These are phyloP conservation scores for Trinectes maculatus DNA, from an alignment of 2,113 vertebrate genomes.

Conservation along the genomic window DNA sequence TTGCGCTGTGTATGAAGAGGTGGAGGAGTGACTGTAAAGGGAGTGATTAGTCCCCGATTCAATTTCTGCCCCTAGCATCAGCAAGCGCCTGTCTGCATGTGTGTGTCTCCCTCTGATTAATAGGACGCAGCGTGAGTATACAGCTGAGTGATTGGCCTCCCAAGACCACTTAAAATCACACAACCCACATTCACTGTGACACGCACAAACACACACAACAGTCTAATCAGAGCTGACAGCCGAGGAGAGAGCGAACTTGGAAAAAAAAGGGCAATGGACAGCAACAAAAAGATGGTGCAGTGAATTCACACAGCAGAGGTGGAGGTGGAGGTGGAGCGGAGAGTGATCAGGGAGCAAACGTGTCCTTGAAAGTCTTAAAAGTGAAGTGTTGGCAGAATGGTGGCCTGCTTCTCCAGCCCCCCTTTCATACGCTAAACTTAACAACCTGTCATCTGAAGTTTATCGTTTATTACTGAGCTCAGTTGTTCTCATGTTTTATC, in stretches of 20 bases:
- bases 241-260: conserved; percentile 27
- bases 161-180: conserved; percentile 57
- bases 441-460: no score
- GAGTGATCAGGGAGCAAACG: conserved; percentile 43
- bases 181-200: conserved; percentile 17
- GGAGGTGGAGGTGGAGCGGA: conserved; percentile 50
- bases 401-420: conserved; percentile 28
- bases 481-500: no score
- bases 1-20: conserved; percentile 18
- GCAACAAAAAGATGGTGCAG: neutral
- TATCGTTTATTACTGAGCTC: no score
- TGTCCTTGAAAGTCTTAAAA: conserved; percentile 51
- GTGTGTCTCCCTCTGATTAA: conserved; percentile 19
- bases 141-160: conserved; percentile 43
- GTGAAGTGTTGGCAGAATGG: conserved; percentile 49
- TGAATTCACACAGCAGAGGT: conserved; percentile 23
- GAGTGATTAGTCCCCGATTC: conserved; percentile 39
- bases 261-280: conserved; percentile 17
- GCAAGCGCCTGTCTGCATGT: conserved; percentile 22
- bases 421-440: no score
- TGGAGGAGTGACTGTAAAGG: conserved; percentile 20
- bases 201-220: conserved; percentile 27
- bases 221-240: conserved; percentile 60
- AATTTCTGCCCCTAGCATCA: conserved; percentile 34
- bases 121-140: conserved; percentile 16